A percentile compares a stretch with the other conserved stretches of the same genome.
Conservation (phyloP, 2,888 invertebrate genomes). For the Torymus auratus region DNA sequence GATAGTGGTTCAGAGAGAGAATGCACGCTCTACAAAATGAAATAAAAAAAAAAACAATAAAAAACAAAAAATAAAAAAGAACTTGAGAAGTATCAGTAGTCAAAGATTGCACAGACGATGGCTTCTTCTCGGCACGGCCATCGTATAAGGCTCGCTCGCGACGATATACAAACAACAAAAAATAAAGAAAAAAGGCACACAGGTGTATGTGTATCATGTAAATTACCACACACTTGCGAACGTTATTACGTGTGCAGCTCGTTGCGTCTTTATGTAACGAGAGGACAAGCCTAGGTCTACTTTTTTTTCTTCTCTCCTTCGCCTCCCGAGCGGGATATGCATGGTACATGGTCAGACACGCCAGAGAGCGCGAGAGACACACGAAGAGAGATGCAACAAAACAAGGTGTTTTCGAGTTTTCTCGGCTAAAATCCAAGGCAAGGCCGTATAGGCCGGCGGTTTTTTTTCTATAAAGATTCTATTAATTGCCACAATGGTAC, state of each 20-base stretch:
- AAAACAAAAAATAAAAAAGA: slow-evolving; percentile 45
- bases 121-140: slow-evolving; percentile 40
- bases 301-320: slow-evolving; percentile 18
- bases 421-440: too few relatives aligned
- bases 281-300: slow-evolving; percentile 32
- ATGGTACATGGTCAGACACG: slow-evolving; percentile 26
- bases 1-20: slow-evolving; percentile 56
- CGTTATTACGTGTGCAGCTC: slow-evolving; percentile 30
- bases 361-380: too few relatives aligned
- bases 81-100: slow-evolving; percentile 50
- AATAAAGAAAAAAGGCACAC: slow-evolving; percentile 2
- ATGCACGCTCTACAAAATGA: slow-evolving; percentile 67
- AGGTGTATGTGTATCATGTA: slow-evolving; percentile 45
- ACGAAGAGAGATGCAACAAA: too few relatives aligned
- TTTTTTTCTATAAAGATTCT: too few relatives aligned
- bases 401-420: too few relatives aligned
- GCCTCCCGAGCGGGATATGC: slow-evolving; percentile 18
- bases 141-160: slow-evolving; percentile 38
- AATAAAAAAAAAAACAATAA: slow-evolving; percentile 43
- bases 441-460: too few relatives aligned
- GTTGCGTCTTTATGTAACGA: slow-evolving; percentile 40
- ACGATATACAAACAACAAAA: slow-evolving; percentile 41
- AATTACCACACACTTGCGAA: slow-evolving; percentile 51
- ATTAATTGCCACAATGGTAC: too few relatives aligned
- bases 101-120: slow-evolving; percentile 48